phyloP scores from a whole-genome alignment of 35 echinoderm and acorn worm species.

The Apostichopus californicus region DNA sequence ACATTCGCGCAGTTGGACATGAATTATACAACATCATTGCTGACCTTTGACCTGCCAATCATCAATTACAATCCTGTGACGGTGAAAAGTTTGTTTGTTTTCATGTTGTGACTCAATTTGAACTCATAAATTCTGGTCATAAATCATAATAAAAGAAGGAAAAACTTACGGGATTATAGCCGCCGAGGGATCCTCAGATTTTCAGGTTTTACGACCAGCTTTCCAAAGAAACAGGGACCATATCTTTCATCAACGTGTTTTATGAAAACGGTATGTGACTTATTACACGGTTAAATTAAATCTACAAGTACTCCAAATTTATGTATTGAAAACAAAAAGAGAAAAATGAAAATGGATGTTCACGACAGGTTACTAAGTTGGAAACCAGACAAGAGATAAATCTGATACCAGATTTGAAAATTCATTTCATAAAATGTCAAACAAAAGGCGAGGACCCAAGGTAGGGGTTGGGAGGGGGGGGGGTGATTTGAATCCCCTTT shows the following conservation, averaged over 20 bases:
- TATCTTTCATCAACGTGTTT: neutral
- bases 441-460: no score
- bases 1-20: slow-evolving; percentile 1
- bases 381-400: no score
- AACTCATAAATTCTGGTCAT: slow-evolving; percentile 35
- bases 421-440: no score
- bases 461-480: no score
- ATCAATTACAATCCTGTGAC: slow-evolving; percentile 26
- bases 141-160: slow-evolving; percentile 36
- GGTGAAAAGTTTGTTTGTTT: slow-evolving; percentile 34
- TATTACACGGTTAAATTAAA: neutral
- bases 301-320: neutral
- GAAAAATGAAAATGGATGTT: no score
- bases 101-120: slow-evolving; percentile 51
- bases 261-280: no score
- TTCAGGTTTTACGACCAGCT: neutral
- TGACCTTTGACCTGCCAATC: slow-evolving; percentile 21
- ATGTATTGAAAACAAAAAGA: no score
- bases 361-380: no score
- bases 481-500: no score
- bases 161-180: neutral
- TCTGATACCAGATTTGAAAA: no score
- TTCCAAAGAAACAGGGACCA: neutral
- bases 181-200: slow-evolving; percentile 12
- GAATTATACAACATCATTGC: slow-evolving; percentile 29